Conservation (phyloP, 2,113 vertebrate genomes). For the Progne subis region DNA sequence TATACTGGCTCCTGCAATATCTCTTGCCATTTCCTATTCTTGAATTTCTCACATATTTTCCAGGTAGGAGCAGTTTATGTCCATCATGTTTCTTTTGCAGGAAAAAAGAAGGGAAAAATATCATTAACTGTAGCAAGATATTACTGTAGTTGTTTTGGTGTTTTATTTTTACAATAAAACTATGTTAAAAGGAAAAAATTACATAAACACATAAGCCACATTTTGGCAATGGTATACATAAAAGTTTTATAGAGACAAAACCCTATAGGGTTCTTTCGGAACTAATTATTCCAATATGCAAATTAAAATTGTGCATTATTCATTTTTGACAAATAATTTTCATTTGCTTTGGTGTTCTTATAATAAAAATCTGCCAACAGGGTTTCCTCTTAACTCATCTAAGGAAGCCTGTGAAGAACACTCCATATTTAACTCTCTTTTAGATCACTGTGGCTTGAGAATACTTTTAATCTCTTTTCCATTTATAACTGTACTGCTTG, state of each 20-base stretch:
- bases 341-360: slow-evolving; percentile 67
- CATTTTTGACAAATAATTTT: slow-evolving; percentile 68
- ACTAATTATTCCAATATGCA: slow-evolving; percentile 62
- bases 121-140: slow-evolving; percentile 53
- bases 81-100: slow-evolving; percentile 28
- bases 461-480: slow-evolving; percentile 86
- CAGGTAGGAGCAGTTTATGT: slow-evolving; percentile 12
- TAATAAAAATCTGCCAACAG: slow-evolving; percentile 76
- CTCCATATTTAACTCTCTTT: slow-evolving; percentile 79
- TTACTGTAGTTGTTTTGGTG: slow-evolving; percentile 32
- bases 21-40: not conserved
- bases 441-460: slow-evolving; percentile 82
- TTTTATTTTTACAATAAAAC: slow-evolving; percentile 66
- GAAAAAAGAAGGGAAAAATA: not conserved
- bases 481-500: slow-evolving; percentile 86
- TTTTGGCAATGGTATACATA: slow-evolving; percentile 37
- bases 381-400: slow-evolving; percentile 68
- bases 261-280: slow-evolving; percentile 30
- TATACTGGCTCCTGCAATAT: not conserved
- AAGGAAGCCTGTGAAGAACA: slow-evolving; percentile 74
- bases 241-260: slow-evolving; percentile 53
- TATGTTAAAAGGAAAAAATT: slow-evolving; percentile 66
- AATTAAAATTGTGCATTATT: slow-evolving; percentile 67
- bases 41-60: slow-evolving; percentile 48
- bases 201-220: slow-evolving; percentile 34